These are phyloP conservation scores for Melinaea menophilus DNA, from an alignment of 2,888 invertebrate genomes.

Conservation along the genomic window DNA sequence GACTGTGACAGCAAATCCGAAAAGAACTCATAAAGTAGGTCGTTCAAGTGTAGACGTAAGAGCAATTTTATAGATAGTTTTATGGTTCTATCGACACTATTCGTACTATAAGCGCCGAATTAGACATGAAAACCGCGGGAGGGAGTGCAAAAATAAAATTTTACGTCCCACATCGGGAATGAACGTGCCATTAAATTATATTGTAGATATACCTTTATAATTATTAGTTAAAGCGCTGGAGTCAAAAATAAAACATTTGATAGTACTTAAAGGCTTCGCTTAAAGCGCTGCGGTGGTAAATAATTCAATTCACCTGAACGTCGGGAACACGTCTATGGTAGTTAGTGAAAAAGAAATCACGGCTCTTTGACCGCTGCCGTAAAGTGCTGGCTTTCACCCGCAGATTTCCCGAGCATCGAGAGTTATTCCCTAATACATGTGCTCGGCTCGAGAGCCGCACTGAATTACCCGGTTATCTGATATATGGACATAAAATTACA, in stretches of 20 bases:
- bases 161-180: constrained; percentile 11
- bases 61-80: constrained; percentile 65
- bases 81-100: constrained; percentile 66
- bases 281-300: constrained; percentile 19
- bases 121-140: constrained; percentile 49
- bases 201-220: background rate
- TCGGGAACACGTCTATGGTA: constrained; percentile 25
- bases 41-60: constrained; percentile 56
- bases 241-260: constrained; percentile 6
- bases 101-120: constrained; percentile 66
- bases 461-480: constrained; percentile 47
- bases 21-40: constrained; percentile 54
- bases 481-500: constrained; percentile 23
- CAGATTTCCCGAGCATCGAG: constrained; percentile 45
- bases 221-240: background rate
- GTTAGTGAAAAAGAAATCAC: constrained; percentile 33
- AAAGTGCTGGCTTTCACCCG: constrained; percentile 39
- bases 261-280: constrained; percentile 2
- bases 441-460: constrained; percentile 46
- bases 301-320: constrained; percentile 29
- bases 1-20: constrained; percentile 50
- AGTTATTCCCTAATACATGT: constrained; percentile 54
- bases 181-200: background rate
- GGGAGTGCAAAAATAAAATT: constrained; percentile 28
- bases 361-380: constrained; percentile 34